Evolutionary conservation across 2,797 vertebrate genomes (phyloP).

Genomic region (Falco peregrinus): DNA sequence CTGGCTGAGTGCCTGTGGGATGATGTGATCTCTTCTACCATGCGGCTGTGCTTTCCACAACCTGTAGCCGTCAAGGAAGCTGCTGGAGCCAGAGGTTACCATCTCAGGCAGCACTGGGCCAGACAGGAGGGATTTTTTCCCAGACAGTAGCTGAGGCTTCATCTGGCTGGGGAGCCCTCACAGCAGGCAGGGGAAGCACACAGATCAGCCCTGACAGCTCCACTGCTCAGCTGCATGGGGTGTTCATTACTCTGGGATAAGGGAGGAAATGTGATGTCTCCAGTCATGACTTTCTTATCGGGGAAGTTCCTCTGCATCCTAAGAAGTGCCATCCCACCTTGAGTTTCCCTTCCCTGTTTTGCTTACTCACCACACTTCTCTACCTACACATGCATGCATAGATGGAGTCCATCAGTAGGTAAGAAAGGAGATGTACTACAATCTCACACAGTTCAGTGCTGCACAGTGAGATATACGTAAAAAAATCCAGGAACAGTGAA

Average conservation of each 20-base stretch:
- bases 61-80: not conserved
- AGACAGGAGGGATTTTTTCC: not conserved
- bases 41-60: not conserved
- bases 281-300: not conserved
- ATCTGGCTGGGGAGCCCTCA: not conserved
- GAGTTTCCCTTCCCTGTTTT: not conserved
- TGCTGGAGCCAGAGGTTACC: not conserved
- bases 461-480: not conserved
- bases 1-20: not conserved
- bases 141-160: not conserved
- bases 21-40: not conserved
- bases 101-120: not conserved
- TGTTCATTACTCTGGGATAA: not conserved
- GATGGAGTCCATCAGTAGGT: not conserved
- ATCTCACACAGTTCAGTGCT: not conserved
- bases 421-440: not conserved
- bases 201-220: not conserved
- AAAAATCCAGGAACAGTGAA: not conserved
- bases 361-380: not conserved
- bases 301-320: not conserved
- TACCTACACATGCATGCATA: not conserved
- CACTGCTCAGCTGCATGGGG: not conserved
- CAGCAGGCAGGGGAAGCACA: not conserved
- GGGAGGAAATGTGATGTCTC: not conserved
- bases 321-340: not conserved